Evolutionary conservation across 1,140 invertebrate genomes (phyloP).

Genomic region (Orchesella cincta): DNA sequence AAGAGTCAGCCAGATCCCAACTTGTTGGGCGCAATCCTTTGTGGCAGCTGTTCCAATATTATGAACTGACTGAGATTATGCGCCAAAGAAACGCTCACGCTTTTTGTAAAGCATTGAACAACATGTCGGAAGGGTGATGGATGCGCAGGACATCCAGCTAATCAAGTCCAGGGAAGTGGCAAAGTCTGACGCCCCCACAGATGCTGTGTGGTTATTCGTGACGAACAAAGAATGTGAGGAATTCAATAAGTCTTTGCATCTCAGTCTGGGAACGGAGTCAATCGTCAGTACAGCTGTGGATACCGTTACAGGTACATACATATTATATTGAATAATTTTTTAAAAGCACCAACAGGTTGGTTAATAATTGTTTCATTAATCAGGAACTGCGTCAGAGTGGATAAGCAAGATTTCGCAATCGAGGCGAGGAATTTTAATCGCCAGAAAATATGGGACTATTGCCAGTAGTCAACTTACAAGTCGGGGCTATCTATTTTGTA

Average conservation of each 20-base stretch:
- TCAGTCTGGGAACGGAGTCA: not conserved
- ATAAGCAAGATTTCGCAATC: too few species aligned
- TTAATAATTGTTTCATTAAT: too few species aligned
- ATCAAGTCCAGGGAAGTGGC: constrained; percentile 27
- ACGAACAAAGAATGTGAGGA: constrained; percentile 17
- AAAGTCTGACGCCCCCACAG: not conserved
- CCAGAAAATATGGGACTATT: too few species aligned
- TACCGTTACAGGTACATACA: too few species aligned
- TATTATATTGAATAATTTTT: too few species aligned
- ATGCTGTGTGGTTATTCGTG: constrained; percentile 7
- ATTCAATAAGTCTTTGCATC: not conserved
- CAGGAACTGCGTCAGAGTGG: too few species aligned
- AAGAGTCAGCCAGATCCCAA: not conserved
- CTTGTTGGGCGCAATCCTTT: not conserved
- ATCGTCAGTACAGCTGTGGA: not conserved
- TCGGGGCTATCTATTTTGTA: constrained; percentile 25
- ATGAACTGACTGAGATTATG: constrained; percentile 38
- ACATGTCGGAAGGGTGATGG: constrained; percentile 38
- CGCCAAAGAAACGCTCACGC: constrained; percentile 13
- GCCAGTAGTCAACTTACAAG: too few species aligned
- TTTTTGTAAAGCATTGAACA: constrained; percentile 35
- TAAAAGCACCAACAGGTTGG: too few species aligned
- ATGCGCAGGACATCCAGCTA: constrained; percentile 10
- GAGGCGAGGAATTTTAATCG: too few species aligned
- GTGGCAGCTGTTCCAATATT: not conserved